Base-by-base conservation (phyloP, 2,113 vertebrate species). In the Percopsis transmontana region DNA sequence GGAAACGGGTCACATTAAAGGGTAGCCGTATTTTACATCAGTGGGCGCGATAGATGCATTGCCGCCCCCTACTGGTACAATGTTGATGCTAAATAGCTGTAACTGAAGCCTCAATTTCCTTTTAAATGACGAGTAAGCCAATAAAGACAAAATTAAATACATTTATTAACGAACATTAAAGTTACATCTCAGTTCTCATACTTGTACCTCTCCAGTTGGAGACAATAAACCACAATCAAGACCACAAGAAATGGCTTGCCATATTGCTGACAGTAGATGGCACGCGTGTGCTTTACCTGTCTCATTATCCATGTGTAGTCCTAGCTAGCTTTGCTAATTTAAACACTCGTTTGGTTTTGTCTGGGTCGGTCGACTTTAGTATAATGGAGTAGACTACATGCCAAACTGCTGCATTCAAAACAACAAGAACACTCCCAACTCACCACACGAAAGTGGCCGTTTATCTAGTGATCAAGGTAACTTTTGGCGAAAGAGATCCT, bases 271-370 rank as follows among this genome's bases (percentile, higher is more conserved):
- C 79, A 15, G 47, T 56, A 87, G 87, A 14, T 77, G 87, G 70
- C 82, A 14, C 58, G 27, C 62, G 70, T 24, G 80, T 2, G 74
- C 74, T 15, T 61, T 3, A 14, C 55, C 41, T 45, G 14, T 2
- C 8, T 54, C 56, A 5, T 21, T 20, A 20, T 53, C 19, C 70
- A 60, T 68, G 76, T 66, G 74, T 68, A 66, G 23, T 75, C 48
- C 62, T 74, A 58, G 68, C 70, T 82, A 87, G 83, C 81, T 72
- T 77, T 82, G 87, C 87, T 71, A 1, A 71, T 76, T 79, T 85
- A 81, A 87, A 84, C 77, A 79, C 66, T 81, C 73, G 59, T 15
- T 53, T 74, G 69, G 77, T 70, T 71, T 76, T 72, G 57, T 76
- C 66, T 70, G 48, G 11, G 33, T 63, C 41, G 68, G 21, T 33